A percentile compares a stretch with the other conserved stretches of the same genome.
Evolutionary conservation across 2,797 vertebrate species (phyloP).

Genomic region (Hylomyscus alleni): DNA sequence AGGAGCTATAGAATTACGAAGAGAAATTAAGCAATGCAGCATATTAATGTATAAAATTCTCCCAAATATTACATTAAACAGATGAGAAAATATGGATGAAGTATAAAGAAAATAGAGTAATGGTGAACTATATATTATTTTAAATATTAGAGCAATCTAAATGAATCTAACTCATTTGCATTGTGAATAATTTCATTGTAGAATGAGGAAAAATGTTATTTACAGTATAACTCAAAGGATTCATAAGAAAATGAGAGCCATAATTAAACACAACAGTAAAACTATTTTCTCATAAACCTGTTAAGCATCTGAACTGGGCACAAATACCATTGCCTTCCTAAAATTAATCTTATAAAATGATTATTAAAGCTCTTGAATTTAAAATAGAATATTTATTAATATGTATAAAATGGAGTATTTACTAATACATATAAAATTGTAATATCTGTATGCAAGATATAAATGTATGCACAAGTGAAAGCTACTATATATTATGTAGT

Average conservation of each 20-base stretch:
- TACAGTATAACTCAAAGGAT: slow-evolving; percentile 5
- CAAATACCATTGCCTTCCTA: background rate
- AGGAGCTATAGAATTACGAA: background rate
- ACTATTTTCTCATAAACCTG: background rate
- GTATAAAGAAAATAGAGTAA: background rate
- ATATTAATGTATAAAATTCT: background rate
- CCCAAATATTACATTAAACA: background rate
- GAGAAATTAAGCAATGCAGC: background rate
- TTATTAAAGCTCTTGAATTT: background rate
- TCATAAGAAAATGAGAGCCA: background rate
- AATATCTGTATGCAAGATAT: background rate
- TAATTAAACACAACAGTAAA: background rate
- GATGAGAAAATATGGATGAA: too few relatives aligned
- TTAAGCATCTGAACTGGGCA: background rate
- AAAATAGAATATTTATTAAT: background rate
- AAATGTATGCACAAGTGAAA: too few relatives aligned
- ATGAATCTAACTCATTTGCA: background rate
- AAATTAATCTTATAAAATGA: slow-evolving; percentile 25
- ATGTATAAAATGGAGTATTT: background rate
- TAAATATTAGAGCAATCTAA: background rate
- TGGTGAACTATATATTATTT: background rate
- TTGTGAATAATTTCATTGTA: background rate
- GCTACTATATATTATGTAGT: background rate
- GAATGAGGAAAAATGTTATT: slow-evolving; percentile 26
- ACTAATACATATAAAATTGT: background rate